Percentiles rank a stretch among this genome's conserved stretches.
Conservation (phyloP, 2,113 vertebrate genomes). For the Gasterosteus nipponicus region DNA sequence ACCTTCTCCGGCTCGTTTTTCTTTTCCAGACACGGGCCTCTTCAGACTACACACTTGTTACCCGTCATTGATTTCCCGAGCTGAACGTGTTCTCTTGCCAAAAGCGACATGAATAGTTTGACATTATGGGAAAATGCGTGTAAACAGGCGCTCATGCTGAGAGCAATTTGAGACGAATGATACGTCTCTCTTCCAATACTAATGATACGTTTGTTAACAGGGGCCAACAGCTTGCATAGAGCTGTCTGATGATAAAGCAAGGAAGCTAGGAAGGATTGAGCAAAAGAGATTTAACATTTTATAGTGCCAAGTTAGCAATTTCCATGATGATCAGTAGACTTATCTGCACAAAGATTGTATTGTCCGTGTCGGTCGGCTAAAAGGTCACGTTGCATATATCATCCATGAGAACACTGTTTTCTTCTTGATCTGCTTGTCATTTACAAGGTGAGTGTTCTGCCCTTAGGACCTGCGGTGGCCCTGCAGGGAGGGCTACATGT, state of each 20-base stretch:
- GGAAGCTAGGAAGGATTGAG: not conserved
- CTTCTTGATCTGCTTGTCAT: slow-evolving; percentile 62
- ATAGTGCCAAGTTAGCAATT: not conserved
- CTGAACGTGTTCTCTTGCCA: not conserved
- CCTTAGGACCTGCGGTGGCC: slow-evolving; percentile 61
- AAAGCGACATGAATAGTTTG: not conserved
- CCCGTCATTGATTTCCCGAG: not conserved
- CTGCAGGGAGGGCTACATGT: slow-evolving; percentile 69
- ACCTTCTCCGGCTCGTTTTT: slow-evolving; percentile 24
- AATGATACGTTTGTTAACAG: not conserved
- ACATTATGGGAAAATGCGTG: not conserved
- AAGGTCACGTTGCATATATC: slow-evolving; percentile 22
- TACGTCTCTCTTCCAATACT: not conserved
- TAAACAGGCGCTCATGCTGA: not conserved
- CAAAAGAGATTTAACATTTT: not conserved
- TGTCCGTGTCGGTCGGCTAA: not conserved
- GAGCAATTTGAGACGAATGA: not conserved
- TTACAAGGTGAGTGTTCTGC: slow-evolving; percentile 63
- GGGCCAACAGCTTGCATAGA: not conserved
- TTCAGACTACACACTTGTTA: slow-evolving; percentile 1
- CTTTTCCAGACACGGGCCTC: slow-evolving; percentile 1
- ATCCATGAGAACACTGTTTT: slow-evolving; percentile 29
- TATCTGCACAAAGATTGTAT: not conserved
- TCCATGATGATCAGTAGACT: not conserved
- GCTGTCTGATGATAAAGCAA: not conserved